Evolutionary conservation across 2,113 vertebrate genomes (phyloP).

Genomic region (Xenus cinereus): DNA sequence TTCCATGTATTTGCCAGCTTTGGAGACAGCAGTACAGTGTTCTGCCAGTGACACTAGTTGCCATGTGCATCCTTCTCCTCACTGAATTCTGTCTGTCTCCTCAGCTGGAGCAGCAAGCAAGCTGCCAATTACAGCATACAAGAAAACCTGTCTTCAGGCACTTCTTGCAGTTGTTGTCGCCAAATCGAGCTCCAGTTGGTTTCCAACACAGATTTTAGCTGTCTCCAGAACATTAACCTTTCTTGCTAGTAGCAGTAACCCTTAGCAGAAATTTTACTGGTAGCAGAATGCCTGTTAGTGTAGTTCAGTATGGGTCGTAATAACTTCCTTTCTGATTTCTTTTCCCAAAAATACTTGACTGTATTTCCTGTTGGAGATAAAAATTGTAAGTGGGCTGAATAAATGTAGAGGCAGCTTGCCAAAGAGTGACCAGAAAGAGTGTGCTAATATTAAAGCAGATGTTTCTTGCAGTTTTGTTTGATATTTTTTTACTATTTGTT

Average conservation of each 20-base stretch:
- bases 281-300: neutral
- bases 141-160: neutral
- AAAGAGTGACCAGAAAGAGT: neutral
- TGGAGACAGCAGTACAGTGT: neutral
- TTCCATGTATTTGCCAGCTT: neutral
- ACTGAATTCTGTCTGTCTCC: neutral
- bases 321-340: conserved; percentile 32
- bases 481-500: neutral
- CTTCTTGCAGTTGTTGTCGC: neutral
- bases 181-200: neutral
- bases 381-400: neutral
- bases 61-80: neutral
- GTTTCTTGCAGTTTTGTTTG: neutral
- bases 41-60: neutral
- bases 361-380: conserved; percentile 28
- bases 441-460: neutral
- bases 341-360: conserved; percentile 41
- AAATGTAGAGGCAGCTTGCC: neutral
- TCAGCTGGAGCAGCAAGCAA: neutral
- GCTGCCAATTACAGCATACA: neutral
- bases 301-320: neutral
- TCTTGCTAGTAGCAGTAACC: neutral
- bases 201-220: neutral
- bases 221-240: neutral
- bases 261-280: neutral